These are phyloP conservation scores for Mycetomoellerius zeteki DNA, from an alignment of 1,140 invertebrate genomes.

Conservation along the genomic window DNA sequence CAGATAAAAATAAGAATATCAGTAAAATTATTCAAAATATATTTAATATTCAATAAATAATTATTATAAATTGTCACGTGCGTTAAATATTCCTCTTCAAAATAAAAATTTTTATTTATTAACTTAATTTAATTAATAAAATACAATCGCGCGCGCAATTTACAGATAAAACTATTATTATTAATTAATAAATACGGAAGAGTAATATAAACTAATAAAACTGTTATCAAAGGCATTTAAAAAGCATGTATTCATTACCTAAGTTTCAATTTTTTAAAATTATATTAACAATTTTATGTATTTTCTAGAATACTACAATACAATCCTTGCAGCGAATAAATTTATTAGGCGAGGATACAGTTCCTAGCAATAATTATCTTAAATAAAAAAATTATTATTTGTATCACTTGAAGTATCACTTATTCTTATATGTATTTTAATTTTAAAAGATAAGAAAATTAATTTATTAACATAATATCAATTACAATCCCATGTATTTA, in stretches of 20 bases:
- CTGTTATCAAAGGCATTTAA: background rate
- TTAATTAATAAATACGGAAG: background rate
- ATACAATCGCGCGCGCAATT: background rate
- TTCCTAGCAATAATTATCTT: slow-evolving; percentile 23
- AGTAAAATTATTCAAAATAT: background rate
- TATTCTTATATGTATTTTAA: slow-evolving; percentile 14
- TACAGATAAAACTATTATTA: background rate
- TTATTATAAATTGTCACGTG: background rate
- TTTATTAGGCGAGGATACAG: slow-evolving; percentile 22
- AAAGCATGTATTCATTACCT: background rate
- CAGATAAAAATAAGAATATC: too few relatives aligned
- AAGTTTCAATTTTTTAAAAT: slow-evolving; percentile 13
- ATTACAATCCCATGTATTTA: slow-evolving; percentile 17
- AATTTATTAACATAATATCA: slow-evolving; percentile 41
- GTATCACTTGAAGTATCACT: slow-evolving; percentile 20
- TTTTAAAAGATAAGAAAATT: slow-evolving; percentile 39
- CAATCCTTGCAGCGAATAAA: slow-evolving; percentile 38
- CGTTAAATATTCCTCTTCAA: background rate
- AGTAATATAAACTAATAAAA: background rate
- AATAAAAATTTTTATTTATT: background rate
- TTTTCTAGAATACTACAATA: slow-evolving; percentile 43
- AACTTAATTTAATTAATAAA: background rate
- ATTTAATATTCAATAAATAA: background rate
- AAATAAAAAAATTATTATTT: slow-evolving; percentile 30
- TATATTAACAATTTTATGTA: slow-evolving; percentile 17